These are phyloP conservation scores for Gastrophryne carolinensis DNA, from an alignment of 2,797 vertebrate genomes.

Conservation along the genomic window DNA sequence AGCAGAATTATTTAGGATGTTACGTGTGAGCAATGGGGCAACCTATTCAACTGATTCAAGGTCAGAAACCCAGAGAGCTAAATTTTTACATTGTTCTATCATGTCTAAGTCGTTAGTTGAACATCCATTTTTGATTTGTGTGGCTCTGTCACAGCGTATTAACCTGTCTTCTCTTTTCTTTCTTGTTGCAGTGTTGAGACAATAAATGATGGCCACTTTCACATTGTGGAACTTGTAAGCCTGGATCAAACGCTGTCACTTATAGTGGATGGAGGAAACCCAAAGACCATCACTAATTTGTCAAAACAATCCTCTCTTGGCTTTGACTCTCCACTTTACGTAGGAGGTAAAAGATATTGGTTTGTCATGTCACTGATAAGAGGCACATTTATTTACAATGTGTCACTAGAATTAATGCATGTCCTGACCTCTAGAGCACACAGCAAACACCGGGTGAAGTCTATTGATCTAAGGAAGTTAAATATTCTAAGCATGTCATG, in stretches of 20 bases:
- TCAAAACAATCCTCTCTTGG: slow-evolving; percentile 88
- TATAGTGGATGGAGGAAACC: slow-evolving; percentile 88
- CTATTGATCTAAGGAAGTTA: slow-evolving; percentile 21
- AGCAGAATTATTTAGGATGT: too few relatives aligned
- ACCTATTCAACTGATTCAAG: too few relatives aligned
- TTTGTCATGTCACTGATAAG: slow-evolving; percentile 19
- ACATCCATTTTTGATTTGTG: too few relatives aligned
- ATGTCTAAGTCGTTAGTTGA: too few relatives aligned
- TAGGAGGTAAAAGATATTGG: slow-evolving; percentile 82
- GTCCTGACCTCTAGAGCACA: slow-evolving; percentile 12
- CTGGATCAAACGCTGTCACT: slow-evolving; percentile 89
- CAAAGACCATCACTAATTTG: slow-evolving; percentile 90
- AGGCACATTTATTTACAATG: not conserved
- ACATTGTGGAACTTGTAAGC: slow-evolving; percentile 88
- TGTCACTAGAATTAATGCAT: slow-evolving; percentile 32
- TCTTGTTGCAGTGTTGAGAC: slow-evolving; percentile 85
- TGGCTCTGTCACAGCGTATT: not conserved
- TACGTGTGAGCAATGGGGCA: too few relatives aligned
- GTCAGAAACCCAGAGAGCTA: too few relatives aligned
- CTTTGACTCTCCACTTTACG: slow-evolving; percentile 87
- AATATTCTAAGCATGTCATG: too few relatives aligned
- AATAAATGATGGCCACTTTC: slow-evolving; percentile 95
- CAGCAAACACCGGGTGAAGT: not conserved
- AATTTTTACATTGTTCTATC: too few relatives aligned
- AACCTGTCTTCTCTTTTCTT: not conserved